These are phyloP conservation scores for Scaptomyza parva DNA, from an alignment of 2,888 invertebrate species.

Conservation along the genomic window DNA sequence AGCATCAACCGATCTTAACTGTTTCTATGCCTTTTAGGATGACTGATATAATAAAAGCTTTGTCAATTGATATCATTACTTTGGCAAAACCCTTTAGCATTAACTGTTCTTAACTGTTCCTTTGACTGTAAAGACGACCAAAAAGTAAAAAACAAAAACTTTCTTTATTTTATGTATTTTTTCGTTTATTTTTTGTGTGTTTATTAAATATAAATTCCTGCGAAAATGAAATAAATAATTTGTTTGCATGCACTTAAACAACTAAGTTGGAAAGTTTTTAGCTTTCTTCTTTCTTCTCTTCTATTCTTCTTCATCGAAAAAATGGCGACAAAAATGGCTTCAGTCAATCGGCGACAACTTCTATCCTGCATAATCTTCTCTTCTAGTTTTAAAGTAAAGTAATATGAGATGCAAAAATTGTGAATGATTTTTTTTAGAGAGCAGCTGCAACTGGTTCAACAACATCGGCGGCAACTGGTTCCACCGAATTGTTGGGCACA, in stretches of 20 bases:
- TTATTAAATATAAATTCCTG: conserved; percentile 67
- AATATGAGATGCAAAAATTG: conserved; percentile 27
- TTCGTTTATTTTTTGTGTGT: conserved; percentile 20
- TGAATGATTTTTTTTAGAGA: conserved; percentile 18
- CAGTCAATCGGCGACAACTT: conserved; percentile 63
- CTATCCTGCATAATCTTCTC: conserved; percentile 10
- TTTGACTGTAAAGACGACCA: neutral
- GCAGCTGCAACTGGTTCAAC: conserved; percentile 19
- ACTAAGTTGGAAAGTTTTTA: conserved; percentile 59
- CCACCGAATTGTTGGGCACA: conserved; percentile 16
- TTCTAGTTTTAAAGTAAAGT: neutral
- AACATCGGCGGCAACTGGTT: conserved; percentile 40
- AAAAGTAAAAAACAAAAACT: neutral
- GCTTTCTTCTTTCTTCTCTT: conserved; percentile 18
- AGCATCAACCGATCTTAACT: too few species aligned
- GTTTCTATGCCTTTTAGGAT: neutral
- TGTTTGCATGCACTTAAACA: conserved; percentile 72
- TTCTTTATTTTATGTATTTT: conserved; percentile 9
- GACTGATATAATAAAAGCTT: neutral
- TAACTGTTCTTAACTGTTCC: too few species aligned
- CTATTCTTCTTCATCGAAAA: conserved; percentile 38
- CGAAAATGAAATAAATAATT: conserved; percentile 79
- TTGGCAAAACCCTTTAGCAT: neutral
- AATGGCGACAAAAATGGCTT: conserved; percentile 71
- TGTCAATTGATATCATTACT: neutral